A percentile compares a stretch with the other conserved stretches of the same genome.
phyloP scores from a whole-genome alignment of 2,797 vertebrate species.

The Bothrops alternatus region DNA sequence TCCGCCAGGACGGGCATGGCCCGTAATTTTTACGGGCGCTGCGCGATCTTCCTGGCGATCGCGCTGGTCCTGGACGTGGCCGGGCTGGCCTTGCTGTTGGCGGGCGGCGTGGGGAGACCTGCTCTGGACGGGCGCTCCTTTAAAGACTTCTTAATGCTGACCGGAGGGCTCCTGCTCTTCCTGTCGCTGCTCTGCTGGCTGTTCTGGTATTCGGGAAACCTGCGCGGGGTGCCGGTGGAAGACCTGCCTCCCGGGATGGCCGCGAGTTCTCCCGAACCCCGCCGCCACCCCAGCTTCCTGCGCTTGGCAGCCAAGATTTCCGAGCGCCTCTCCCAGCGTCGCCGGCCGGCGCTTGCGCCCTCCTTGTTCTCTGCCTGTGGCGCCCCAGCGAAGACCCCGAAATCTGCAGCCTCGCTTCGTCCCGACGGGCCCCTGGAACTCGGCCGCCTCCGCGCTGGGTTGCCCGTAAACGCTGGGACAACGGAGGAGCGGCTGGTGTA shows the following conservation, averaged over 20 bases:
- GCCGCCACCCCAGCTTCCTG: neutral
- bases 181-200: conserved; percentile 35
- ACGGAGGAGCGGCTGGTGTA: neutral
- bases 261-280: neutral
- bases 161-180: conserved; percentile 20
- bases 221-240: conserved; percentile 5
- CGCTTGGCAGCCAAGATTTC: conserved; percentile 19
- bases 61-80: conserved; percentile 14
- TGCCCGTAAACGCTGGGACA: neutral
- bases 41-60: neutral
- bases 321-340: conserved; percentile 21
- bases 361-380: neutral
- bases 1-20: neutral
- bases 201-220: conserved; percentile 32
- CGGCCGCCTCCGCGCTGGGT: neutral
- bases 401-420: neutral
- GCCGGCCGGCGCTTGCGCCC: neutral
- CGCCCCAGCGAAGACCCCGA: neutral
- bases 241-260: neutral
- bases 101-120: conserved; percentile 15
- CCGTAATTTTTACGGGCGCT: neutral
- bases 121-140: neutral
- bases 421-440: neutral
- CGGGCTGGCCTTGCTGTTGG: conserved; percentile 21
- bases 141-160: conserved; percentile 18